These are phyloP conservation scores for Oithona nana DNA, from an alignment of 2,888 invertebrate species.

Conservation along the genomic window DNA sequence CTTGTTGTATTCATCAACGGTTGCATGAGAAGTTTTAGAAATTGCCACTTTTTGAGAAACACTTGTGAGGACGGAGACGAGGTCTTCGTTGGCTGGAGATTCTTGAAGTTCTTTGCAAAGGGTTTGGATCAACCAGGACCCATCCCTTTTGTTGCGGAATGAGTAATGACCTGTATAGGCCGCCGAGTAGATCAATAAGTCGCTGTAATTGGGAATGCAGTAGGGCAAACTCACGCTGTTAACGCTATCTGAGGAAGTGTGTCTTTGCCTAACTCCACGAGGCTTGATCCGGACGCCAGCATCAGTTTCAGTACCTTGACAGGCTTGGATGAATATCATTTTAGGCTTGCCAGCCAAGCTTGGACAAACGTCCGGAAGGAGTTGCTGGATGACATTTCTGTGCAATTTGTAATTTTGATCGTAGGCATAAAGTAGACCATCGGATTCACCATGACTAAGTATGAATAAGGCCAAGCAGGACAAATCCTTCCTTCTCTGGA, in stretches of 20 bases:
- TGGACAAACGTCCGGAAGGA: slow-evolving; percentile 21
- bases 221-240: neutral
- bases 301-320: slow-evolving; percentile 24
- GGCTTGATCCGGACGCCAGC: neutral
- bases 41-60: neutral
- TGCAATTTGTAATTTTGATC: slow-evolving; percentile 16
- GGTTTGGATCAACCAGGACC: slow-evolving; percentile 16
- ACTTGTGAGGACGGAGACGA: neutral
- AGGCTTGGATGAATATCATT: slow-evolving; percentile 25
- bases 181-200: slow-evolving; percentile 12
- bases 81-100: neutral
- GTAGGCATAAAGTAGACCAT: slow-evolving; percentile 18
- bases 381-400: neutral
- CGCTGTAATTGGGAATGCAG: slow-evolving; percentile 13
- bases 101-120: slow-evolving; percentile 5
- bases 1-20: neutral
- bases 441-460: slow-evolving; percentile 24
- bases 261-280: neutral
- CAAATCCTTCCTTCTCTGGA: neutral
- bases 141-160: slow-evolving; percentile 3
- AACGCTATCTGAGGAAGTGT: slow-evolving; percentile 3
- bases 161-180: slow-evolving; percentile 13
- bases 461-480: slow-evolving; percentile 22
- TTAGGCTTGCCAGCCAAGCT: slow-evolving; percentile 25
- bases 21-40: slow-evolving; percentile 2